Evolutionary conservation across 1,140 invertebrate species (phyloP).

Genomic region (Zaprionus lachaisei): DNA sequence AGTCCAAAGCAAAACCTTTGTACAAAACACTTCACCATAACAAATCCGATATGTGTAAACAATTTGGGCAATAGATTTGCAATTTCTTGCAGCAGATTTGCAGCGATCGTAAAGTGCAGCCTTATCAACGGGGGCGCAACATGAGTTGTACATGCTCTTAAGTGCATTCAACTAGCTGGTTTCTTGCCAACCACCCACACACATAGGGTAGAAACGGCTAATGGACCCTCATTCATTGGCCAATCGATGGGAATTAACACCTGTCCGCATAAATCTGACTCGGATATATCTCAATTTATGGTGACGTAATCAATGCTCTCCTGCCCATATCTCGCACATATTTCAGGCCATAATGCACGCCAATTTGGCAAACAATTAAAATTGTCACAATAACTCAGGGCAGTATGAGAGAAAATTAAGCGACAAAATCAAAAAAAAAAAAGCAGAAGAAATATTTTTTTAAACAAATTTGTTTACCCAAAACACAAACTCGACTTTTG

Average conservation of each 20-base stretch:
- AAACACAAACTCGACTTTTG: conserved; percentile 38
- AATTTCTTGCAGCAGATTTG: conserved; percentile 27
- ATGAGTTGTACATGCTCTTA: conserved; percentile 42
- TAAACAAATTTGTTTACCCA: conserved; percentile 52
- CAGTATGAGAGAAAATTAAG: conserved; percentile 41
- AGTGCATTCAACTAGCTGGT: conserved; percentile 53
- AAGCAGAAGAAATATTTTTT: conserved; percentile 25
- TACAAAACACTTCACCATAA: neutral
- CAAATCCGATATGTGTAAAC: neutral
- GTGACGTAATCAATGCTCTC: conserved; percentile 71
- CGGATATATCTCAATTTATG: conserved; percentile 76
- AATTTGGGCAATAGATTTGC: conserved; percentile 25
- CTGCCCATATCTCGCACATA: conserved; percentile 59
- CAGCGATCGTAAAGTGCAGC: conserved; percentile 40
- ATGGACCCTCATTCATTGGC: conserved; percentile 56
- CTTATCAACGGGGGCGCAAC: conserved; percentile 38
- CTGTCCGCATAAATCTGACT: conserved; percentile 66
- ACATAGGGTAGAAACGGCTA: conserved; percentile 23
- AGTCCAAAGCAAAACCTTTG: neutral
- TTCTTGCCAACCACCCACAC: conserved; percentile 27
- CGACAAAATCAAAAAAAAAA: conserved; percentile 6
- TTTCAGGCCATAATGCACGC: conserved; percentile 40
- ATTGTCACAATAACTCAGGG: conserved; percentile 70
- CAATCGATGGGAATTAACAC: conserved; percentile 74
- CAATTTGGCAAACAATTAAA: conserved; percentile 64